Evolutionary conservation across 2,113 vertebrate species (phyloP).

Genomic region (Misgurnus anguillicaudatus): DNA sequence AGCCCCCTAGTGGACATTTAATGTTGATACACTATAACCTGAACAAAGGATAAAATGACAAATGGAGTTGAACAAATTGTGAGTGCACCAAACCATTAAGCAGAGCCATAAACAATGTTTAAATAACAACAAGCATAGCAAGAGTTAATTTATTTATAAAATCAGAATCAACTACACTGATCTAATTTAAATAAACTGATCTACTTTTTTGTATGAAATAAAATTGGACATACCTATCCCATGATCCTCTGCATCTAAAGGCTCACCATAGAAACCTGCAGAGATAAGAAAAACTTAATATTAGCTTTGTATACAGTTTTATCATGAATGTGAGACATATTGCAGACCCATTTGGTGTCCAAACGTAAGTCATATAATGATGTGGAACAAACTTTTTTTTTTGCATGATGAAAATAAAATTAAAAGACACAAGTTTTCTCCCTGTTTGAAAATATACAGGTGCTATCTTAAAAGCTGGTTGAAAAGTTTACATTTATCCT

Average conservation of each 20-base stretch:
- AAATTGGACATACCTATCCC: conserved; percentile 66
- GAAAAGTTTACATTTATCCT: no score
- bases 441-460: no score
- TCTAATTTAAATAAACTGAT: not conserved
- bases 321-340: not conserved
- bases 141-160: not conserved
- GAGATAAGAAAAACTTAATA: not conserved
- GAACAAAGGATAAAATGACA: not conserved
- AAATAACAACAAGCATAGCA: not conserved
- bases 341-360: no score
- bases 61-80: no score
- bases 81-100: no score
- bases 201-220: not conserved
- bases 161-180: not conserved
- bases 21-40: not conserved
- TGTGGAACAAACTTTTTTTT: no score
- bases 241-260: conserved; percentile 71
- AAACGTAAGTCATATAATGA: no score
- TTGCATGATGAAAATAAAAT: no score
- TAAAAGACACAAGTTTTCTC: no score
- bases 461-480: no score
- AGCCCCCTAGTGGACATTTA: conserved; percentile 35
- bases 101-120: no score
- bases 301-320: not conserved
- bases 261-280: conserved; percentile 77